Base-by-base conservation (phyloP, 2,888 invertebrate species). In the Aporophyla nigra region DNA sequence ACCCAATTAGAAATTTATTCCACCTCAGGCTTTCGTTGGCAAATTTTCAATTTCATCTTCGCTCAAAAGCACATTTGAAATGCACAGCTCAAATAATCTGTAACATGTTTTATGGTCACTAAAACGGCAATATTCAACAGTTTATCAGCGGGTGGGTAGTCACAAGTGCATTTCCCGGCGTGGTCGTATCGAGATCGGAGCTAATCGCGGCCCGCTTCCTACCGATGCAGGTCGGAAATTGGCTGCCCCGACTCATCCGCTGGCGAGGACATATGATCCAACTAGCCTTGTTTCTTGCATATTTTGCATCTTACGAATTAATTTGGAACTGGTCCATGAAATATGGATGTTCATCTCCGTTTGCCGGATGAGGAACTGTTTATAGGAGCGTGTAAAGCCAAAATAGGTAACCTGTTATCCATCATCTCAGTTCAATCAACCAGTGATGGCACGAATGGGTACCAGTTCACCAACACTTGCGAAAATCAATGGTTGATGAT, bases 161-260 rank as follows among this genome's bases (percentile, higher is more conserved):
- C 81, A 78, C 80, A 67, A 82, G 88, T 87, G 86, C 85, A 89
- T 85, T 88, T 87, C 88, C 87, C 83, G 85, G 70, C 53, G 61
- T 53, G 74, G 56, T 56, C 70, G 63, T 82, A 84, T 86, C 87
- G 87, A 81, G 74, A 84, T 86, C 87, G 87, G 81, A 73, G 71
- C 84, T 83, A 85, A 84, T 87, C 88, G 90, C 83, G 88, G 89
- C 74, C 73, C 87, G 88, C 90, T 91, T 90, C 91, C 90, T 86
- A 83, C 89, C 90, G 89, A 85, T 87, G 84, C 85, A 76, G 75
- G 63, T 90, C 91, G 93, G 93, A 93, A 93, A 93, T 93, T 93
- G 92, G 86, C 90, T 90, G 87, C 80, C 90, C 90, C 86, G 88
- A 88, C 82, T 80, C 87, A 90, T 91, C 92, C 88, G 86, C 86